These are phyloP conservation scores for Himalopsyche anomala DNA, from an alignment of 2,888 invertebrate species.

Conservation along the genomic window DNA sequence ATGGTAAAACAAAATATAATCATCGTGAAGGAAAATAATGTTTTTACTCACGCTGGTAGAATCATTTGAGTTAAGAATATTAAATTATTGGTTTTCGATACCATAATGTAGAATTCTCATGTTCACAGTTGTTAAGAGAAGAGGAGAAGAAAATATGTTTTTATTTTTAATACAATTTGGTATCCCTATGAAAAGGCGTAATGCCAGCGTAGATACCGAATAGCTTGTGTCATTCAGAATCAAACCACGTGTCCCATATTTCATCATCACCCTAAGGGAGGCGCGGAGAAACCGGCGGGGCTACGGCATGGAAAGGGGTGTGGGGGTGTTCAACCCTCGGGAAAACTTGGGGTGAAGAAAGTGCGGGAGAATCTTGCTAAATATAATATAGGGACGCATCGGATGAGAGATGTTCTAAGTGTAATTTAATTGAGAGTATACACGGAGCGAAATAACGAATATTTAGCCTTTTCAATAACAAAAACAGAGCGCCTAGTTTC, in stretches of 20 bases:
- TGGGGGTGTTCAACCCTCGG: constrained; percentile 59
- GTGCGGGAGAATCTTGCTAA: constrained; percentile 65
- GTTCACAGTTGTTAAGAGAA: too few species aligned
- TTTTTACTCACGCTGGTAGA: too few species aligned
- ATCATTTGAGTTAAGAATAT: too few species aligned
- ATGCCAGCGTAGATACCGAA: constrained; percentile 35
- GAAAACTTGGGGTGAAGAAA: constrained; percentile 65
- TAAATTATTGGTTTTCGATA: too few species aligned
- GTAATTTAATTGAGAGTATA: neutral
- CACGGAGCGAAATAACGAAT: too few species aligned
- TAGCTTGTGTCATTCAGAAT: constrained; percentile 81
- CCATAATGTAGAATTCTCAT: too few species aligned
- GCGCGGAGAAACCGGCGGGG: constrained; percentile 33
- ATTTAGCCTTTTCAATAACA: too few species aligned
- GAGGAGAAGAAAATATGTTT: constrained; percentile 4
- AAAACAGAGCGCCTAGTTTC: too few species aligned
- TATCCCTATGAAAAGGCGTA: constrained; percentile 46
- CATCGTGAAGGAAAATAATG: too few species aligned
- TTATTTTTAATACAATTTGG: constrained; percentile 36
- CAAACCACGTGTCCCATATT: constrained; percentile 86
- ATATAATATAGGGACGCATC: constrained; percentile 58
- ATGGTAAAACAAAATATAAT: too few species aligned
- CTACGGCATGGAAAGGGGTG: neutral
- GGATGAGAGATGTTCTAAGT: neutral
- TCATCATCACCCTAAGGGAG: constrained; percentile 78